Base-by-base conservation (phyloP, 1,140 invertebrate genomes). In the Argopecten irradians region DNA sequence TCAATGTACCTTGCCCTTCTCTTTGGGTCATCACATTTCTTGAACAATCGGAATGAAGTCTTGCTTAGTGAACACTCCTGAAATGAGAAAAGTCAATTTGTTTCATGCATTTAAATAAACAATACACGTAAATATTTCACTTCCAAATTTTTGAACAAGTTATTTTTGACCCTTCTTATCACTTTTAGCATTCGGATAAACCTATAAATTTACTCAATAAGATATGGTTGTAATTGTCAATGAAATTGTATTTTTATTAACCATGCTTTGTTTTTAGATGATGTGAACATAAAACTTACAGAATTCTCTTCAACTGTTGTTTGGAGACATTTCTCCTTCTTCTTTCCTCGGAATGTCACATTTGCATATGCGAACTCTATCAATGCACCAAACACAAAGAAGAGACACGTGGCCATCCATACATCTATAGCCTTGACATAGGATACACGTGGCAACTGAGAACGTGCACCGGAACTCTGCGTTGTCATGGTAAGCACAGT, bases 341-440 rank as follows among this genome's bases (percentile, higher is more conserved):
- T 71, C 28, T 71, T 71, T 16, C 55, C 55, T 71, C 55, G n/a
- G 22, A 71, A 71, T 71, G 55, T 71, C 0, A 92, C 92, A 71
- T 93, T 95, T 16, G 98, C 97, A n/a, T 98, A 97, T 0, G 98
- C 97, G 93, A 98, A 98, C 96, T 98, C 98, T 32, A 97, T 97
- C 16, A 98, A 95, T 11, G 97, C 97, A 1, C 97, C 97, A 93
- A 98, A 98, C 5, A 98, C 97, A 85, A 98, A 98, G 87, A 98
- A 96, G 97, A 98, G 98, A 92, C 98, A 98, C 13, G 97, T 97
- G 16, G 97, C 97, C 97, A 98, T 98, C 98, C 98, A 98, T 0
- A 98, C 95, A 94, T 98, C 98, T 32, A 98, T 95, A 19, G 97
- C 97, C 97, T 98, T 97, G 35, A 97, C 92, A 89, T 96, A 96